Base-by-base conservation (phyloP, 2,888 invertebrate species). In the Cactoblastis cactorum region DNA sequence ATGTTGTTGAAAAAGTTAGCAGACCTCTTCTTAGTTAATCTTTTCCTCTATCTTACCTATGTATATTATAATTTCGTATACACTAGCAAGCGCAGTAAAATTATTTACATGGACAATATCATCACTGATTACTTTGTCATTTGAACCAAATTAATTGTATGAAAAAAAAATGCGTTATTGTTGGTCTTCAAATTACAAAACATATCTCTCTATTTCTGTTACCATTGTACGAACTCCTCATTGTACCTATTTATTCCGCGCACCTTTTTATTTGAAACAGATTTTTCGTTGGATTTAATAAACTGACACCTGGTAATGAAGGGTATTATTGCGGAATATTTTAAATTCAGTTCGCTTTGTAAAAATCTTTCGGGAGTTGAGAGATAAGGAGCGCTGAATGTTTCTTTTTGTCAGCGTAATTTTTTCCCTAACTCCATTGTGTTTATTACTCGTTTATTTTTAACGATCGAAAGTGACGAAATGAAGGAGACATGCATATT, bases 281-380 rank as follows among this genome's bases (percentile, higher is more conserved):
- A 83, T 83, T 84, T 81, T 76, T 74, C 70, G 69, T 67, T 64
- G 63, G 69, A 73, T 73, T 77, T 80, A 76, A 80, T 77, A 74
- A 74, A 75, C 71, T 74, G 74, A 75, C 73, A 74, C 68, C 69
- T 67, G 48, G 63, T 77, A 79, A 80, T 77, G 76, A 80, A 74
- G 76, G 69, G 62, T 74, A 73, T 77, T 77, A 74, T 67, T 62
- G 58, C 56, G 54, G 57, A 51, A 53, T 53, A 49, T 41, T 49
- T 49, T 49, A 41, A 35, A 34, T 34, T 35, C 22, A 47, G 15
- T 28, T 33, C 24, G 47, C 35, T 35, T 48, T 37, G 43, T 28
- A 28, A 15, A 34, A 37, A 38, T 48, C 37, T 37, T 28, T 22
- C 9, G 47, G 37, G 47, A 37, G 43, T 15, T 28, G n/a, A 5